Percentiles rank a stretch among this genome's conserved stretches.
Evolutionary conservation across 1,140 invertebrate species (phyloP).

Genomic region (Calycopis cecrops): DNA sequence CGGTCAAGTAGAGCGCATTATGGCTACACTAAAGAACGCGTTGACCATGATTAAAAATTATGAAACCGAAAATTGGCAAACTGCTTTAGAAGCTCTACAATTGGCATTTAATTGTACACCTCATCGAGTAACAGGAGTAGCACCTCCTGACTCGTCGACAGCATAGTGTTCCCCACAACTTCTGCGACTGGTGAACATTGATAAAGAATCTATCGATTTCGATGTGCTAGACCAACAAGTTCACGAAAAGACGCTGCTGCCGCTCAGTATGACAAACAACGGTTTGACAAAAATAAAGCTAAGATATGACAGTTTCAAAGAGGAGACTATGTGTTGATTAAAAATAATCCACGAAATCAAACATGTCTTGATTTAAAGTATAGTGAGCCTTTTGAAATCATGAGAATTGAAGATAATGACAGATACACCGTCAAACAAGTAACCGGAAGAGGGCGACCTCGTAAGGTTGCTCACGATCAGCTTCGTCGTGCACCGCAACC

Average conservation of each 20-base stretch:
- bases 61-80: conserved; percentile 11
- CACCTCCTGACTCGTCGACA: neutral
- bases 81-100: too few relatives aligned
- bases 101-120: conserved; percentile 18
- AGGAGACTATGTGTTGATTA: conserved; percentile 9
- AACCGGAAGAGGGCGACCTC: too few relatives aligned
- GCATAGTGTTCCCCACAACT: conserved; percentile 9
- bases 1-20: conserved; percentile 40
- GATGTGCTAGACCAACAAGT: neutral
- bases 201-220: conserved; percentile 2
- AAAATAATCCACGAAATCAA: conserved; percentile 29
- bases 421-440: conserved; percentile 32
- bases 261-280: conserved; percentile 15
- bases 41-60: conserved; percentile 19
- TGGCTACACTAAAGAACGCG: conserved; percentile 16
- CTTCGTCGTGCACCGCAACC: conserved; percentile 30
- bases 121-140: conserved; percentile 7
- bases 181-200: neutral
- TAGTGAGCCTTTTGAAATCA: conserved; percentile 32
- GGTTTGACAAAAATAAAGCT: conserved; percentile 7
- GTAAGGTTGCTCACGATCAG: too few relatives aligned
- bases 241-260: neutral
- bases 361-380: conserved; percentile 33
- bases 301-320: conserved; percentile 14
- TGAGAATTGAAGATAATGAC: conserved; percentile 32